A percentile compares a stretch with the other conserved stretches of the same genome.
Evolutionary conservation across 2,797 vertebrate species (phyloP).

Genomic region (Dicrostonyx torquatus): DNA sequence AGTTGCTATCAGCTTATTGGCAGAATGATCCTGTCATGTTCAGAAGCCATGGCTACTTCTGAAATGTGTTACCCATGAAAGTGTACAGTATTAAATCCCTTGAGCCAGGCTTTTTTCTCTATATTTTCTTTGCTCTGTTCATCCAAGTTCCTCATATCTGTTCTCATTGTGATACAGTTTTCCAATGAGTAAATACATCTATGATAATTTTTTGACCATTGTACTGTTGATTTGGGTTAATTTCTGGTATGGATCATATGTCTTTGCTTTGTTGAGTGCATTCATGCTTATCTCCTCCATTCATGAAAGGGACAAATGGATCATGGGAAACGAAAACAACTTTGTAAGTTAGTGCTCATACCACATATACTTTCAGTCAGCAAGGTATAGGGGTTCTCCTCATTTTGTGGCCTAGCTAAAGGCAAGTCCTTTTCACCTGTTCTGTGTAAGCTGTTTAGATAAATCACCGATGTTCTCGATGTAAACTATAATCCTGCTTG

Average conservation of each 20-base stretch:
- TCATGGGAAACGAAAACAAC: background rate
- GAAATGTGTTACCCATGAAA: background rate
- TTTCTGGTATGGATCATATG: background rate
- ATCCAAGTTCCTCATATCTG: background rate
- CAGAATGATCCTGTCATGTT: background rate
- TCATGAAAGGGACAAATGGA: background rate
- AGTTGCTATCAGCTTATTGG: background rate
- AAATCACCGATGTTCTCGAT: background rate
- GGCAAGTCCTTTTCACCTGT: background rate
- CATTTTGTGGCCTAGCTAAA: background rate
- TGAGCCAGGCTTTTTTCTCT: background rate
- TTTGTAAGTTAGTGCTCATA: background rate
- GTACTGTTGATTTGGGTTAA: background rate
- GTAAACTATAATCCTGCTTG: background rate
- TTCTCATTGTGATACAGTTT: background rate
- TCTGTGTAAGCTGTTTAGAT: background rate
- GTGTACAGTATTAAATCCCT: background rate
- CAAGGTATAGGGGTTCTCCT: no score
- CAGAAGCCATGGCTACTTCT: background rate
- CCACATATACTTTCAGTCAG: background rate
- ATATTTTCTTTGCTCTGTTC: background rate
- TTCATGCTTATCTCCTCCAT: background rate
- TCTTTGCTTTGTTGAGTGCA: background rate
- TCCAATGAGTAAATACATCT: background rate
- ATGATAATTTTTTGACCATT: background rate